phyloP scores from a whole-genome alignment of 2,888 invertebrate genomes.

The Blera fallax region DNA sequence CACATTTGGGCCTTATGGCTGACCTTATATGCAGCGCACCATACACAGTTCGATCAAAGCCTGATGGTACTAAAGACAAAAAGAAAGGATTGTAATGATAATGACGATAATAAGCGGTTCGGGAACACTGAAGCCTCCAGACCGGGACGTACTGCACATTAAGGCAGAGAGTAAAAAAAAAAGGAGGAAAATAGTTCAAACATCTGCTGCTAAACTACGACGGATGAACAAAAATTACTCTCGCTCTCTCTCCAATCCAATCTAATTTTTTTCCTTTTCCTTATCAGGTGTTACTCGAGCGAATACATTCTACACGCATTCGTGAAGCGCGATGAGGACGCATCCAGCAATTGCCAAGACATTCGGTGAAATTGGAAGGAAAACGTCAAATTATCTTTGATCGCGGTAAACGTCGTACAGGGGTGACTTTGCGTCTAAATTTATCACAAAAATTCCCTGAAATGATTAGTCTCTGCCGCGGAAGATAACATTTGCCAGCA shows the following conservation, averaged over 20 bases:
- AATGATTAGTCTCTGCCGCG: conserved; percentile 3
- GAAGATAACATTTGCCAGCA: conserved; percentile 10
- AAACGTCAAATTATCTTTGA: conserved; percentile 21
- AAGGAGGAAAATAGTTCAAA: conserved; percentile 60
- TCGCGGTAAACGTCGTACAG: conserved; percentile 13
- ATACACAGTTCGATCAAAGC: conserved; percentile 29
- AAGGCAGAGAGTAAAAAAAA: not conserved
- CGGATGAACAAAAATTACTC: conserved; percentile 56
- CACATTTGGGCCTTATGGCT: conserved; percentile 62
- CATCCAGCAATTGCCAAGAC: conserved; percentile 29
- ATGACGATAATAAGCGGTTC: conserved; percentile 68
- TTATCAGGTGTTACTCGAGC: conserved; percentile 64
- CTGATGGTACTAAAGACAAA: conserved; percentile 33
- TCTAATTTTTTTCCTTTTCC: conserved; percentile 54
- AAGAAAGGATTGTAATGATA: conserved; percentile 71
- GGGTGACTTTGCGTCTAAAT: conserved; percentile 34
- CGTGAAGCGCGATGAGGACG: conserved; percentile 26
- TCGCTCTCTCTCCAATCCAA: conserved; percentile 50
- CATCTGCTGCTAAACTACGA: conserved; percentile 64
- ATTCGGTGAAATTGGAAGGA: conserved; percentile 49
- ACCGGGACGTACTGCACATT: conserved; percentile 16
- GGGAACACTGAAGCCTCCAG: conserved; percentile 43
- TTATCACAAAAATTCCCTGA: conserved; percentile 33
- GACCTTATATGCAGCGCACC: conserved; percentile 29
- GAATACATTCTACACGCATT: too few species aligned